A percentile compares a stretch with the other conserved stretches of the same genome.
phyloP scores from a whole-genome alignment of 2,888 invertebrate genomes.

The Torymus texanus region DNA sequence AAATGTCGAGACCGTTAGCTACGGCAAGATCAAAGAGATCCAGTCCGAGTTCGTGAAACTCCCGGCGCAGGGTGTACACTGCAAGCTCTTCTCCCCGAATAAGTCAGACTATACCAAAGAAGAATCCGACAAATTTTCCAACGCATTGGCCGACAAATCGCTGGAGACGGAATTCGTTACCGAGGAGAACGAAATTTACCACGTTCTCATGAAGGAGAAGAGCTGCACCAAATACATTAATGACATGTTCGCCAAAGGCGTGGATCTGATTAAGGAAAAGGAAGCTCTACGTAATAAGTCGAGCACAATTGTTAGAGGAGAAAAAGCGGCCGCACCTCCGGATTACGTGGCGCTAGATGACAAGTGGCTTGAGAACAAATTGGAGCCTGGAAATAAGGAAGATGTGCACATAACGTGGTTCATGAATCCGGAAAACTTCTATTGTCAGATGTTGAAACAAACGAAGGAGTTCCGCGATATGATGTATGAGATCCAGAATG shows the following conservation, averaged over 20 bases:
- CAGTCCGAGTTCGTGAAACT: slow-evolving; percentile 66
- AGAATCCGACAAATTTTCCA: slow-evolving; percentile 62
- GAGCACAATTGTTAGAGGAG: not conserved
- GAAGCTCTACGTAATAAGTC: slow-evolving; percentile 55
- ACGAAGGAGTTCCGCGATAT: slow-evolving; percentile 79
- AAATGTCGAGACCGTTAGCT: slow-evolving; percentile 79
- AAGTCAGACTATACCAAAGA: slow-evolving; percentile 59
- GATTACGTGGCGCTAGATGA: slow-evolving; percentile 77
- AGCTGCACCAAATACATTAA: slow-evolving; percentile 63
- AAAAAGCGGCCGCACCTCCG: slow-evolving; percentile 65
- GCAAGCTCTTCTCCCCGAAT: slow-evolving; percentile 68
- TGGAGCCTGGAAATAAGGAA: slow-evolving; percentile 77
- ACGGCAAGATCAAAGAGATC: slow-evolving; percentile 75
- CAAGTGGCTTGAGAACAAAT: slow-evolving; percentile 75
- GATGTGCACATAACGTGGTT: slow-evolving; percentile 85
- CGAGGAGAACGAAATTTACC: slow-evolving; percentile 63
- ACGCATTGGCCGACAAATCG: slow-evolving; percentile 59
- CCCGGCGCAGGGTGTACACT: slow-evolving; percentile 72
- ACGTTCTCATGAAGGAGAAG: slow-evolving; percentile 64
- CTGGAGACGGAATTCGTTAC: slow-evolving; percentile 69
- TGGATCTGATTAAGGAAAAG: slow-evolving; percentile 63
- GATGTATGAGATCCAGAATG: slow-evolving; percentile 83
- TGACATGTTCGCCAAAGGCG: slow-evolving; percentile 61
- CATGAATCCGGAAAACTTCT: slow-evolving; percentile 84
- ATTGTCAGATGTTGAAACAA: slow-evolving; percentile 78